Conservation (phyloP, 2,113 vertebrate species). For the Lamprologus lemairii region DNA sequence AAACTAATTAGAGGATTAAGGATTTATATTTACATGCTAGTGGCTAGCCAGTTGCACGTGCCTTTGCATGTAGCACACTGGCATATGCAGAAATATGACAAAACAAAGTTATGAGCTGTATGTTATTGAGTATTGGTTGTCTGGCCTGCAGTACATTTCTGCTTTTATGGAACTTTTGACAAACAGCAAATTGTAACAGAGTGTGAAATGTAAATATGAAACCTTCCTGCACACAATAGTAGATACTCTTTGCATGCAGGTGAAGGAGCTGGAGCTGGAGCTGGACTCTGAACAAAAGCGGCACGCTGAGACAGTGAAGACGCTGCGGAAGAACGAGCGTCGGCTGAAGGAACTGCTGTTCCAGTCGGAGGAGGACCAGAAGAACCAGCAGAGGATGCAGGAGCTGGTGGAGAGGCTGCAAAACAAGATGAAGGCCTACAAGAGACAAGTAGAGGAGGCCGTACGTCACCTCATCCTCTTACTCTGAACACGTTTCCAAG, state of each 20-base stretch:
- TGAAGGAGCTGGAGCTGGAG: constrained; percentile 74
- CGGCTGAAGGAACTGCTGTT: constrained; percentile 78
- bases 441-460: constrained; percentile 79
- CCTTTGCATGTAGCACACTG: not conserved
- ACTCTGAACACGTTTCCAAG: no score
- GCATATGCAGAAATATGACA: not conserved
- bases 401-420: constrained; percentile 77
- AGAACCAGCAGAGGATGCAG: constrained; percentile 77
- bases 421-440: constrained; percentile 79
- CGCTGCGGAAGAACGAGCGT: constrained; percentile 73
- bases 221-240: not conserved
- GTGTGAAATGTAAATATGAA: not conserved
- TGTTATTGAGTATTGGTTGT: not conserved
- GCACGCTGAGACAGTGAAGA: constrained; percentile 72
- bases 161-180: not conserved
- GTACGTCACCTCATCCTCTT: constrained; percentile 24
- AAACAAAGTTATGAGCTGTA: not conserved
- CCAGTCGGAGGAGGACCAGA: constrained; percentile 78
- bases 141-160: not conserved
- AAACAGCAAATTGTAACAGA: not conserved
- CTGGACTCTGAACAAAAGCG: constrained; percentile 74
- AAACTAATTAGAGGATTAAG: not conserved
- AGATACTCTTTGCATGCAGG: constrained; percentile 34
- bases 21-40: not conserved
- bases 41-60: not conserved